phyloP scores from a whole-genome alignment of 2,888 invertebrate genomes.

The Drosophila lacicola region DNA sequence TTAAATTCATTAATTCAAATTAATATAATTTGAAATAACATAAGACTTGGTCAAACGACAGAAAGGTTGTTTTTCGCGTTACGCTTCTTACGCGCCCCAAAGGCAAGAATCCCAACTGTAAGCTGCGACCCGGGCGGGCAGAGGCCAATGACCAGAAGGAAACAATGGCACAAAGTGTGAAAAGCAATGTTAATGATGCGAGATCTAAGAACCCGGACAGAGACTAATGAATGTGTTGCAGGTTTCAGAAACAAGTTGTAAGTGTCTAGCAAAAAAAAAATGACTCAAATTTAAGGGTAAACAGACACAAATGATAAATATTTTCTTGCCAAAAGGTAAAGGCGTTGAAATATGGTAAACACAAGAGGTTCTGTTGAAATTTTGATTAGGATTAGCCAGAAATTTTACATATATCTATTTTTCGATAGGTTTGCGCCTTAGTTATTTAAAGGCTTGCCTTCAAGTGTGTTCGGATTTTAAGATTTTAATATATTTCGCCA shows the following conservation, averaged over 20 bases:
- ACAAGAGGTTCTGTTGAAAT: not conserved
- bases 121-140: conserved; percentile 37
- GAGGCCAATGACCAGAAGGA: conserved; percentile 71
- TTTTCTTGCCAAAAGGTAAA: conserved; percentile 1
- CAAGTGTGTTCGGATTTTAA: too few relatives aligned
- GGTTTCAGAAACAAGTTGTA: conserved; percentile 38
- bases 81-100: conserved; percentile 41
- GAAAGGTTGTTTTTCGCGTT: conserved; percentile 42
- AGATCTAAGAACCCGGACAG: conserved; percentile 33
- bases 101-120: conserved; percentile 42
- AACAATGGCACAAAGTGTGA: conserved; percentile 72
- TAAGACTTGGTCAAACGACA: conserved; percentile 38
- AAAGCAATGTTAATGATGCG: conserved; percentile 72
- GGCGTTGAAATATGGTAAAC: not conserved
- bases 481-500: too few relatives aligned
- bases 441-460: too few relatives aligned
- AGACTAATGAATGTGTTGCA: conserved; percentile 53
- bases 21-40: conserved; percentile 74
- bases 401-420: not conserved
- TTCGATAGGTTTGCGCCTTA: too few relatives aligned
- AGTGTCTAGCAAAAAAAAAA: conserved; percentile 30
- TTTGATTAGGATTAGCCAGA: conserved; percentile 3
- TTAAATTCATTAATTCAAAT: conserved; percentile 79
- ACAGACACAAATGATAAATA: conserved; percentile 4
- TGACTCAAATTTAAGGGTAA: conserved; percentile 15